A percentile compares a stretch with the other conserved stretches of the same genome.
phyloP scores from a whole-genome alignment of 2,113 vertebrate species.

The Cnemophilus loriae region DNA sequence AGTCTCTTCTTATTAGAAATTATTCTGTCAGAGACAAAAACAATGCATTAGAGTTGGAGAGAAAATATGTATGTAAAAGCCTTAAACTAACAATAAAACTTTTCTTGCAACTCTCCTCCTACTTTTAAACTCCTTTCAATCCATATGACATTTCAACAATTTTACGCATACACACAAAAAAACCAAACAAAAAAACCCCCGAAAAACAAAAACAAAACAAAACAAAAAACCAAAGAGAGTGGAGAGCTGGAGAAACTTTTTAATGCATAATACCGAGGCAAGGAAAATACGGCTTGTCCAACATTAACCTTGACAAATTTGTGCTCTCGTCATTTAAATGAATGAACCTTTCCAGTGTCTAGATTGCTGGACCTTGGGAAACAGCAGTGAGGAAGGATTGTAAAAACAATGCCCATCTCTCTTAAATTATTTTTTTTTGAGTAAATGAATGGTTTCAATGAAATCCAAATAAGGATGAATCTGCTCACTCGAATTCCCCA shows the following conservation, averaged over 20 bases:
- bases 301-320: conserved; percentile 54
- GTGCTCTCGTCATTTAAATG: conserved; percentile 28
- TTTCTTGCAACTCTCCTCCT: neutral
- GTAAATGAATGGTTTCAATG: conserved; percentile 36
- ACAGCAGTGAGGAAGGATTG: conserved; percentile 14
- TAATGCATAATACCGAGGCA: conserved; percentile 26
- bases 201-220: no score
- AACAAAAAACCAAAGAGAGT: no score
- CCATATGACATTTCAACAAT: conserved; percentile 7
- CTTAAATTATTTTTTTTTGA: conserved; percentile 42
- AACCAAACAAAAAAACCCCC: no score
- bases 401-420: conserved; percentile 15
- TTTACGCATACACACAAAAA: neutral
- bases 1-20: neutral
- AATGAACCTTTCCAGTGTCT: conserved; percentile 9
- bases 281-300: conserved; percentile 25
- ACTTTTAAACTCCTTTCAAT: neutral
- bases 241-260: neutral
- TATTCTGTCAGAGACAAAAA: conserved; percentile 6
- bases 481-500: neutral
- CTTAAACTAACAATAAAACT: neutral
- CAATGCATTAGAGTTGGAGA: neutral
- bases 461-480: conserved; percentile 35
- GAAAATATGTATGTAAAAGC: neutral
- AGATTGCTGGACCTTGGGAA: conserved; percentile 33